phyloP scores from a whole-genome alignment of 2,797 vertebrate species.

The Cossypha polioptera region DNA sequence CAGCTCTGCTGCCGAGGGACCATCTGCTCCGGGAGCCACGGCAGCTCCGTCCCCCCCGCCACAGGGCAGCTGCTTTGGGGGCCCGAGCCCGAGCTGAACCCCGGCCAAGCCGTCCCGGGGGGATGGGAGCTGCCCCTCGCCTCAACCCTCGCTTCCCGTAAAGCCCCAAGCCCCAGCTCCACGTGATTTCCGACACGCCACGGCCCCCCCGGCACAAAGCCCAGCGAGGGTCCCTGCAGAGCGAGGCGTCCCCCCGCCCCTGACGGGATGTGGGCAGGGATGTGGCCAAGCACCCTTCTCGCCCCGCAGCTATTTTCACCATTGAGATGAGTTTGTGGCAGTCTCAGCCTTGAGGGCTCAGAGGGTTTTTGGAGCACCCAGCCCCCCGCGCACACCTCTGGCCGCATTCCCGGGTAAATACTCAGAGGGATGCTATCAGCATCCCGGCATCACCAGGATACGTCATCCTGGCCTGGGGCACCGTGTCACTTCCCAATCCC shows the following conservation, averaged over 20 bases:
- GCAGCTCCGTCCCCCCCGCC: background rate
- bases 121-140: background rate
- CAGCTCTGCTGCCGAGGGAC: constrained; percentile 31
- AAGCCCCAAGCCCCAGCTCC: background rate
- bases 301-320: accelerated
- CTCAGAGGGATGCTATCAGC: background rate
- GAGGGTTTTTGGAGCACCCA: background rate
- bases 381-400: accelerated
- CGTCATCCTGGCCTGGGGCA: accelerated
- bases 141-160: background rate
- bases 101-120: background rate
- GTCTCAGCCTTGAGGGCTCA: background rate
- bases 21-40: constrained; percentile 13
- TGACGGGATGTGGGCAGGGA: background rate
- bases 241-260: background rate
- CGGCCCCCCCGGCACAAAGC: background rate
- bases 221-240: background rate
- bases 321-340: background rate
- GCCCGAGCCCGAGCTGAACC: background rate
- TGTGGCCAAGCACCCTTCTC: background rate
- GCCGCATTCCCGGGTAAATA: background rate
- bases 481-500: accelerated
- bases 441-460: background rate
- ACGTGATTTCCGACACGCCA: background rate
- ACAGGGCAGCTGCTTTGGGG: background rate